phyloP scores from a whole-genome alignment of 2,888 invertebrate genomes.

The Diarsia mendica region DNA sequence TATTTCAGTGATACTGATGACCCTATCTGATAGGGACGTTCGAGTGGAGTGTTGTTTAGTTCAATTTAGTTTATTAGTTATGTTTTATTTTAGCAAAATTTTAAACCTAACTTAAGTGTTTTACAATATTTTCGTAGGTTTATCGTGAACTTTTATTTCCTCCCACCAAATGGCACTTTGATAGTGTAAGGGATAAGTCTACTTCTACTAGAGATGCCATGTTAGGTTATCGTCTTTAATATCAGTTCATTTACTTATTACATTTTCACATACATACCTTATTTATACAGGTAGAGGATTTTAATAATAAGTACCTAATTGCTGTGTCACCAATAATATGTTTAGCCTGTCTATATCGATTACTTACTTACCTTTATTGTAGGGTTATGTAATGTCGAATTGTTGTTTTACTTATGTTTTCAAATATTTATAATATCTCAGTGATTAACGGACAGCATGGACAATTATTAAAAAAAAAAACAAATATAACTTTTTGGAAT shows the following conservation, averaged over 20 bases:
- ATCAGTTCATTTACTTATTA: conserved; percentile 79
- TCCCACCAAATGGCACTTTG: conserved; percentile 89
- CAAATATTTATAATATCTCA: conserved; percentile 73
- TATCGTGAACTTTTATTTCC: conserved; percentile 87
- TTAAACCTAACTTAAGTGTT: conserved; percentile 90
- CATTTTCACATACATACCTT: conserved; percentile 73
- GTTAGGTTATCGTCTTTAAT: conserved; percentile 82
- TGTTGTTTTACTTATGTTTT: conserved; percentile 75
- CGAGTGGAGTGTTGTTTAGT: conserved; percentile 89
- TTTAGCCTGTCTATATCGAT: conserved; percentile 85
- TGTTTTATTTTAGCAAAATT: conserved; percentile 91
- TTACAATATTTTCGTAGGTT: conserved; percentile 89
- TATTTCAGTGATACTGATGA: conserved; percentile 86
- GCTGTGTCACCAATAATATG: conserved; percentile 90
- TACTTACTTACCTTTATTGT: conserved; percentile 80
- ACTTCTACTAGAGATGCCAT: conserved; percentile 80
- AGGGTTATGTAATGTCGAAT: conserved; percentile 76
- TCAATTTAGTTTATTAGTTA: conserved; percentile 91
- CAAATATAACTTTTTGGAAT: conserved; percentile 74
- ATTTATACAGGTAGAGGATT: conserved; percentile 83
- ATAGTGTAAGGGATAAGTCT: conserved; percentile 72
- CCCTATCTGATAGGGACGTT: conserved; percentile 87
- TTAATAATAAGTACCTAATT: conserved; percentile 83
- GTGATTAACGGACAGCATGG: conserved; percentile 78
- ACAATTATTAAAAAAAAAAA: conserved; percentile 65